Evolutionary conservation across 2,113 vertebrate genomes (phyloP).

Genomic region (Passer montanus): DNA sequence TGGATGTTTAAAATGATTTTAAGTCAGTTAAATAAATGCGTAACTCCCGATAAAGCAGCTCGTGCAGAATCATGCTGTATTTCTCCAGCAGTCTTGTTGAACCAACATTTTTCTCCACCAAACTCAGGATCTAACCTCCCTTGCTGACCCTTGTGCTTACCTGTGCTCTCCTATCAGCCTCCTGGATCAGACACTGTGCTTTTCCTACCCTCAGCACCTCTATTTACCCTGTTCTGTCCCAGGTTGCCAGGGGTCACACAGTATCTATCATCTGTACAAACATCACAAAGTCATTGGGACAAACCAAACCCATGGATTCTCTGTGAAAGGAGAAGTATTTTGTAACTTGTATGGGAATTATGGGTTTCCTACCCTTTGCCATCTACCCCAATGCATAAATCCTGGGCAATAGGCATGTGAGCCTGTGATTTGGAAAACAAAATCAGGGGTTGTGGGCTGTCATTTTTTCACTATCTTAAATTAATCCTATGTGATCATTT

Average conservation of each 20-base stretch:
- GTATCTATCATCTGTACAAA: neutral
- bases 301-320: neutral
- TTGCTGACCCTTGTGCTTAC: neutral
- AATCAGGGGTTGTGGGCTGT: neutral
- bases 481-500: neutral
- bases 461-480: neutral
- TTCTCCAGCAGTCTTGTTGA: neutral
- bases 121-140: neutral
- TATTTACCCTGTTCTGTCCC: neutral
- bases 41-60: neutral
- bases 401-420: neutral
- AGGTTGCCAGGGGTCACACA: neutral
- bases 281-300: neutral
- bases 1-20: neutral
- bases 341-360: neutral
- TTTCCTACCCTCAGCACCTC: slow-evolving; percentile 12
- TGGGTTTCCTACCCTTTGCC: neutral
- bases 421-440: neutral
- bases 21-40: neutral
- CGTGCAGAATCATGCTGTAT: neutral
- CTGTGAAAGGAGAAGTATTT: neutral
- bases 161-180: neutral
- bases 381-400: neutral
- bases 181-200: neutral
- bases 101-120: neutral